Conservation (phyloP, 2,888 invertebrate genomes). For the Thymelicus sylvestris region DNA sequence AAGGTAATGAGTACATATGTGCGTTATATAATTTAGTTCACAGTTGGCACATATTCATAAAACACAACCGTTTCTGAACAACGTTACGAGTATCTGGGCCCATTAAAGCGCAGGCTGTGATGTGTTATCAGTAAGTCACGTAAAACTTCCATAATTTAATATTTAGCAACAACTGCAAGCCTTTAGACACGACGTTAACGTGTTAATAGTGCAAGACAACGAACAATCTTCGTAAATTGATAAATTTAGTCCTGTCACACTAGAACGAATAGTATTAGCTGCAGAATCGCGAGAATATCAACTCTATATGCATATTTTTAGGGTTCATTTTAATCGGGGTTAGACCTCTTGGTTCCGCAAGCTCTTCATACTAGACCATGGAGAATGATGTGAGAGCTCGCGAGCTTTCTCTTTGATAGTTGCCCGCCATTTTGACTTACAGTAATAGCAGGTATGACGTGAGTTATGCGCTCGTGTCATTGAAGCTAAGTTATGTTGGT, state of each 20-base stretch:
- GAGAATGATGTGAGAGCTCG: constrained; percentile 80
- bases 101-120: constrained; percentile 35
- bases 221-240: constrained; percentile 77
- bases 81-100: constrained; percentile 13
- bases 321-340: constrained; percentile 46
- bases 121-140: constrained; percentile 50
- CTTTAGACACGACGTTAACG: constrained; percentile 65
- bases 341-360: constrained; percentile 59
- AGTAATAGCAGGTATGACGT: constrained; percentile 73
- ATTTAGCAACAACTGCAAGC: constrained; percentile 63
- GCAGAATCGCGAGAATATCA: constrained; percentile 39
- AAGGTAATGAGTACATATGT: not conserved
- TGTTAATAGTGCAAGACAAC: constrained; percentile 74
- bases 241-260: constrained; percentile 73
- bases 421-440: constrained; percentile 82
- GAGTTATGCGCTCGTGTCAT: constrained; percentile 78
- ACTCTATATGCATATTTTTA: constrained; percentile 48
- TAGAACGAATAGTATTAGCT: constrained; percentile 55
- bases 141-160: constrained; percentile 69
- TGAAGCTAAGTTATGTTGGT: constrained; percentile 73
- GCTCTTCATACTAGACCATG: constrained; percentile 67
- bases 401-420: constrained; percentile 81
- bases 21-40: not conserved
- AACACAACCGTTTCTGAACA: constrained; percentile 5
- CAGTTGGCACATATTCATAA: constrained; percentile 35